A percentile compares a stretch with the other conserved stretches of the same genome.
Conservation (phyloP, 2,888 invertebrate species). For the Sarcophaga subvicina region DNA sequence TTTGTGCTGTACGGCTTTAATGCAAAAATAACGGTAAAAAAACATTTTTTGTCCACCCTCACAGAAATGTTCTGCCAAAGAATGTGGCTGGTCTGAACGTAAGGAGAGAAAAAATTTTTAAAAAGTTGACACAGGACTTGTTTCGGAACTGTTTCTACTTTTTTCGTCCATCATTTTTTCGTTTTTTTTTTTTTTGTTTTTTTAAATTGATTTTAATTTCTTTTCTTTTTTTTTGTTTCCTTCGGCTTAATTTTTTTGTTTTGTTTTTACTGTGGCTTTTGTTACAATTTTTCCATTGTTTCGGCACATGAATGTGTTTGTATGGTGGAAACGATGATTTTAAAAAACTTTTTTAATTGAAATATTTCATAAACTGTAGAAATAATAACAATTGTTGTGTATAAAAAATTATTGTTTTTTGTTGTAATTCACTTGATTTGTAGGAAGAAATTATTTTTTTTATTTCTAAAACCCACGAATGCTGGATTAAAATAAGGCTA, state of each 20-base stretch:
- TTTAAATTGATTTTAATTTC: constrained; percentile 44
- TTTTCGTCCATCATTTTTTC: background rate
- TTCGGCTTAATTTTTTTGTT: too few species aligned
- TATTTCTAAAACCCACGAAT: too few species aligned
- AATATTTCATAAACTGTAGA: constrained; percentile 30
- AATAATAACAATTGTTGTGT: too few species aligned
- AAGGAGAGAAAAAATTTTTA: too few species aligned
- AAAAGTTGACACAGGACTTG: background rate
- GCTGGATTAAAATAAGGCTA: too few species aligned
- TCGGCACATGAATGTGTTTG: background rate
- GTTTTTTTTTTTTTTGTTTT: background rate
- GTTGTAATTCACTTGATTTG: too few species aligned
- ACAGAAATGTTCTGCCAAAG: too few species aligned
- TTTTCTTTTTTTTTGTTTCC: background rate
- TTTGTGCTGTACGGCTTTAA: background rate
- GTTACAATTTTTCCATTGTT: background rate
- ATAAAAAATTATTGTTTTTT: too few species aligned
- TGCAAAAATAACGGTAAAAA: background rate
- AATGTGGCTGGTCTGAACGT: too few species aligned
- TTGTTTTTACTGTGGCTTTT: too few species aligned
- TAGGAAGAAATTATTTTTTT: too few species aligned
- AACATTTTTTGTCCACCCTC: too few species aligned
- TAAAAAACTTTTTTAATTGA: constrained; percentile 54
- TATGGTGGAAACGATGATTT: background rate
- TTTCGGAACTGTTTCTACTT: background rate